These are phyloP conservation scores for Bruchidius siliquastri DNA, from an alignment of 2,888 invertebrate genomes.

Conservation along the genomic window DNA sequence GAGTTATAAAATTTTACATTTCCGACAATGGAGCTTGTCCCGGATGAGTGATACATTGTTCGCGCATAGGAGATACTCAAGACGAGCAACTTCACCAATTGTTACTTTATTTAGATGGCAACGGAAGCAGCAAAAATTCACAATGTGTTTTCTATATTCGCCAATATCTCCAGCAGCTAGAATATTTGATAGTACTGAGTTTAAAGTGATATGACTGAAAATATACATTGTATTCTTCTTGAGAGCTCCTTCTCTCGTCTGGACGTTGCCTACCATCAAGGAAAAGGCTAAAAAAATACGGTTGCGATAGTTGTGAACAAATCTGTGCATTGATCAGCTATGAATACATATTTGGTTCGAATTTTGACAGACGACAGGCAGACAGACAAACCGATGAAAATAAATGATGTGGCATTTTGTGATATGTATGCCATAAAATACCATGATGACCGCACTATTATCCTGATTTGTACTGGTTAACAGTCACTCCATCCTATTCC, in stretches of 20 bases:
- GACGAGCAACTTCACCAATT: background rate
- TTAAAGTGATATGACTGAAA: background rate
- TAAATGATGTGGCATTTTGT: too few relatives aligned
- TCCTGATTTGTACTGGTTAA: too few relatives aligned
- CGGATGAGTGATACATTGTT: background rate
- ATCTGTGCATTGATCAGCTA: too few relatives aligned
- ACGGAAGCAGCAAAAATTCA: background rate
- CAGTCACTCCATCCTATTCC: background rate
- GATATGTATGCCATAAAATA: too few relatives aligned
- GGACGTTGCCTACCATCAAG: too few relatives aligned
- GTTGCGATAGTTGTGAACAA: too few relatives aligned
- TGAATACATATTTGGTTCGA: too few relatives aligned
- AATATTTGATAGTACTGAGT: background rate
- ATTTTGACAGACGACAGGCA: too few relatives aligned
- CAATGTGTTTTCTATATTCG: background rate
- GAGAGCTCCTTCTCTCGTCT: too few relatives aligned
- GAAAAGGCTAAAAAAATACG: too few relatives aligned
- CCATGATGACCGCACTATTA: too few relatives aligned
- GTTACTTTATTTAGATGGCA: background rate
- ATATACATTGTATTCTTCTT: background rate
- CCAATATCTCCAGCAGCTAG: background rate
- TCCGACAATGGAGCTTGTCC: background rate
- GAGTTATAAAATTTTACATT: background rate
- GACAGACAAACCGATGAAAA: too few relatives aligned
- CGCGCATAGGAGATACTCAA: background rate